Evolutionary conservation across 2,113 vertebrate genomes (phyloP).

Genomic region (Axis porcinus): DNA sequence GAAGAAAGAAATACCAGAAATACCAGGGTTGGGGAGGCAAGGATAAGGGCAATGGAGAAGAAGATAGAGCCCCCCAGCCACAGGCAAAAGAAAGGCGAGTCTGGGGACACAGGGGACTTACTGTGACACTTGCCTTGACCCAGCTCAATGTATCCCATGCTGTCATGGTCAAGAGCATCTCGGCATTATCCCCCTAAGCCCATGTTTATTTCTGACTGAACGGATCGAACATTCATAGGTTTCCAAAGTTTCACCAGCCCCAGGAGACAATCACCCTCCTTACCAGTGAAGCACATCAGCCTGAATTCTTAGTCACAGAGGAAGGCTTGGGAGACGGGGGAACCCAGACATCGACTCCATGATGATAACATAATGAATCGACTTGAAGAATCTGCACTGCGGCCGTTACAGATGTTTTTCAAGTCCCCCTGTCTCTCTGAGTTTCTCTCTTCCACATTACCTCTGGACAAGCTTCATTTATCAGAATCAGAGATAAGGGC

Average conservation of each 20-base stretch:
- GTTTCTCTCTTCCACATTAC: neutral
- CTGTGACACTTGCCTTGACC: neutral
- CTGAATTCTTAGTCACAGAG: conserved; percentile 13
- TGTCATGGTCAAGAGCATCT: neutral
- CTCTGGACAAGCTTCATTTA: neutral
- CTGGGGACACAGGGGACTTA: neutral
- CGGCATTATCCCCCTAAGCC: neutral
- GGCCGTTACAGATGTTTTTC: no score
- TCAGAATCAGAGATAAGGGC: neutral
- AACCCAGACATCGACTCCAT: neutral
- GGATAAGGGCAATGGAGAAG: no score
- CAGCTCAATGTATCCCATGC: accelerated
- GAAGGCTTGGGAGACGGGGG: neutral
- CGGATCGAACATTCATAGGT: neutral
- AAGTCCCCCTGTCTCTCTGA: neutral
- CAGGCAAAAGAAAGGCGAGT: neutral
- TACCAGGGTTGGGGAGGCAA: no score
- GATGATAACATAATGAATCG: neutral
- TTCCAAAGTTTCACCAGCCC: neutral
- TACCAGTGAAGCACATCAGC: neutral
- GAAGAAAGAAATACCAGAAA: neutral
- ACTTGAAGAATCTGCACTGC: accelerated
- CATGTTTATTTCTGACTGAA: neutral
- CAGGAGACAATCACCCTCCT: neutral
- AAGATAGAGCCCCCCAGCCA: accelerated